These are phyloP conservation scores for Columba guinea DNA, from an alignment of 2,797 vertebrate species.

Conservation along the genomic window DNA sequence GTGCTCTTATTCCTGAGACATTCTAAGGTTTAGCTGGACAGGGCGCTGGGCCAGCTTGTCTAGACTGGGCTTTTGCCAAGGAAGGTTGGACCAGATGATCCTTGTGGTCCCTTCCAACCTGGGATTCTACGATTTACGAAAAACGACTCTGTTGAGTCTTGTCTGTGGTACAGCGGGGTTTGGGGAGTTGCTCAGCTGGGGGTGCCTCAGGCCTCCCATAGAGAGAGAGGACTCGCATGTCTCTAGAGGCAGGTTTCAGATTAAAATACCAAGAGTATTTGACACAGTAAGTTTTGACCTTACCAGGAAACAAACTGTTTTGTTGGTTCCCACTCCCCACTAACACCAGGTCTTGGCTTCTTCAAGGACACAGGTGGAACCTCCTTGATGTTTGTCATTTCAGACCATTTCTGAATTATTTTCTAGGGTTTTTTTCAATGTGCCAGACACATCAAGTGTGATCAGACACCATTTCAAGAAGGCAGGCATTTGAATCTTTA, in stretches of 20 bases:
- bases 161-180: accelerated
- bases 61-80: too few species aligned
- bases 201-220: neutral
- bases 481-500: neutral
- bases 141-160: too few species aligned
- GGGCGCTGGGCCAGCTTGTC: too few species aligned
- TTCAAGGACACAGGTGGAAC: neutral
- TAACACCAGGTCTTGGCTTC: neutral
- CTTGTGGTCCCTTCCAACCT: too few species aligned
- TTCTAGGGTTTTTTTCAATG: neutral
- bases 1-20: neutral
- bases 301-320: neutral
- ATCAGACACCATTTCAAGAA: neutral
- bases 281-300: neutral
- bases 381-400: neutral
- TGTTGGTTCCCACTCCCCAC: neutral
- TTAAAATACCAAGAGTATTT: neutral
- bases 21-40: too few species aligned
- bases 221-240: accelerated
- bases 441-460: neutral
- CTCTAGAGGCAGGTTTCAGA: neutral
- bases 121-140: too few species aligned
- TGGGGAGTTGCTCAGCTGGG: neutral
- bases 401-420: neutral
- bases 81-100: too few species aligned